A percentile compares a stretch with the other conserved stretches of the same genome.
phyloP scores from a whole-genome alignment of 2,797 vertebrate species.

The Syngnathus rostellatus region DNA sequence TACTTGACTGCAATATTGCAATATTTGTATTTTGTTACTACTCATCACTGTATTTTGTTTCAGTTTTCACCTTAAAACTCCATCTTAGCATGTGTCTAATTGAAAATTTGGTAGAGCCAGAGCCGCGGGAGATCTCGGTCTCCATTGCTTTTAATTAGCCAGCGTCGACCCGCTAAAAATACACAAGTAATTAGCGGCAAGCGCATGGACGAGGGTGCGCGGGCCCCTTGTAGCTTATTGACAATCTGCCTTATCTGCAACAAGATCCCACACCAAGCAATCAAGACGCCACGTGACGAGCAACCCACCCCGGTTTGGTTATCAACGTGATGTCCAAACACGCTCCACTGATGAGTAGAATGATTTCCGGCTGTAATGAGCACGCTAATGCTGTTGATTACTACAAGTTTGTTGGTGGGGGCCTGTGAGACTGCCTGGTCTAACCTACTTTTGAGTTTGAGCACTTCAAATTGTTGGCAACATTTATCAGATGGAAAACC shows the following conservation, averaged over 20 bases:
- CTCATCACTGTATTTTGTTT: background rate
- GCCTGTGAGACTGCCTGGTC: background rate
- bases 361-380: slow-evolving; percentile 26
- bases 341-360: slow-evolving; percentile 29
- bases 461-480: background rate
- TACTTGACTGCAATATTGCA: too few species aligned
- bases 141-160: slow-evolving; percentile 65
- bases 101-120: slow-evolving; percentile 51
- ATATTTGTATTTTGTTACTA: background rate
- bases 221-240: slow-evolving; percentile 45
- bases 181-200: slow-evolving; percentile 60
- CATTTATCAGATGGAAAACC: background rate
- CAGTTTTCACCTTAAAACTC: background rate
- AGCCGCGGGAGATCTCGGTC: slow-evolving; percentile 43
- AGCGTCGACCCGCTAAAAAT: slow-evolving; percentile 55
- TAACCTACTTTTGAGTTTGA: slow-evolving; percentile 4
- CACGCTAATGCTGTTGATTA: slow-evolving; percentile 34
- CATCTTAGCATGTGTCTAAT: slow-evolving; percentile 31
- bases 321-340: slow-evolving; percentile 23
- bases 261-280: slow-evolving; percentile 56
- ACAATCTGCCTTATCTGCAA: slow-evolving; percentile 56
- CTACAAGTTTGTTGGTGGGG: slow-evolving; percentile 16
- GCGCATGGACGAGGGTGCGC: slow-evolving; percentile 33
- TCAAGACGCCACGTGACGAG: slow-evolving; percentile 21
- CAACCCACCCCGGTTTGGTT: slow-evolving; percentile 30